Conservation (phyloP, 2,888 invertebrate species). For the Caenorhabditis sp. region DNA sequence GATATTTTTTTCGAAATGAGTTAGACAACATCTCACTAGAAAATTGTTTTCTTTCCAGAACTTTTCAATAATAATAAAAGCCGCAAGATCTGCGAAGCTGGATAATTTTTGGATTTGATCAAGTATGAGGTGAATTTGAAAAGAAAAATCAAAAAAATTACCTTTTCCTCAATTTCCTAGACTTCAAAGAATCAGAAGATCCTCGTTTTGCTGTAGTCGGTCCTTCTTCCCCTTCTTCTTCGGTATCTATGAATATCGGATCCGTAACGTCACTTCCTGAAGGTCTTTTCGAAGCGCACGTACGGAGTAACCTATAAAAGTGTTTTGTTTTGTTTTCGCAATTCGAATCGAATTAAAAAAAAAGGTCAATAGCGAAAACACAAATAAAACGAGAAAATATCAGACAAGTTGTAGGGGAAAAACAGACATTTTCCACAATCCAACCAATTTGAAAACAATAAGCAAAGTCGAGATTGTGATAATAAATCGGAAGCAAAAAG, state of each 20-base stretch:
- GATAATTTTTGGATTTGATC: too few relatives aligned
- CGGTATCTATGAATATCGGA: not conserved
- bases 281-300: not conserved
- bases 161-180: not conserved
- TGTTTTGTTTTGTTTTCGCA: too few relatives aligned
- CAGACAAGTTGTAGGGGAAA: too few relatives aligned
- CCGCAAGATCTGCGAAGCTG: too few relatives aligned
- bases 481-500: not conserved
- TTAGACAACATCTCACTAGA: too few relatives aligned
- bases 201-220: not conserved
- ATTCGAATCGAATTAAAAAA: too few relatives aligned
- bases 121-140: too few relatives aligned
- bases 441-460: not conserved
- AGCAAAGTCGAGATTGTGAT: not conserved
- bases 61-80: too few relatives aligned
- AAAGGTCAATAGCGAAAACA: not conserved
- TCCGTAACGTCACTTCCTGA: not conserved
- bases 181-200: not conserved
- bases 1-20: too few relatives aligned
- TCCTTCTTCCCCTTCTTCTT: not conserved
- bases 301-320: not conserved
- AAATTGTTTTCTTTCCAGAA: too few relatives aligned
- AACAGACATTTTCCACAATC: not conserved
- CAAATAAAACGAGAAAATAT: not conserved
- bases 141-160: too few relatives aligned